These are phyloP conservation scores for Doris montereyensis DNA, from an alignment of 2,888 invertebrate species.

Conservation along the genomic window DNA sequence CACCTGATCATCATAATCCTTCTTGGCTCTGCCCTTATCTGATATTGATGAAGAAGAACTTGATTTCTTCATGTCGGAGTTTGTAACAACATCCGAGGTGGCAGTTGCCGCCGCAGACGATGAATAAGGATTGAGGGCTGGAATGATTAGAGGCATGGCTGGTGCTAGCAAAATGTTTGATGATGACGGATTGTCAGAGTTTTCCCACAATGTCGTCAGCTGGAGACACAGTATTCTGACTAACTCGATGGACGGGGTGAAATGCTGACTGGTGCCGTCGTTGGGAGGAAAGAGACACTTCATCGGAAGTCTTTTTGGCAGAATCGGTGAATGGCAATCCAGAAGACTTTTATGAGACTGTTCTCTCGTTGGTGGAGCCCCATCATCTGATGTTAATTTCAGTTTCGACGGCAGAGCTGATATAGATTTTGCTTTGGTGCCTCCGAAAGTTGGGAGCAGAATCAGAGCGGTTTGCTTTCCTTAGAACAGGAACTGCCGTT, in stretches of 20 bases:
- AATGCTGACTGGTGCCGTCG: slow-evolving; percentile 51
- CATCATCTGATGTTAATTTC: neutral
- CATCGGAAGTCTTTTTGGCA: no score
- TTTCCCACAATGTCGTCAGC: slow-evolving; percentile 68
- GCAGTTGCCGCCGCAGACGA: neutral
- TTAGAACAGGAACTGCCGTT: no score
- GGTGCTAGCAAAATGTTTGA: slow-evolving; percentile 60
- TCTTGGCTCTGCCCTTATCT: neutral
- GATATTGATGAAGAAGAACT: neutral
- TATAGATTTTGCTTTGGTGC: no score
- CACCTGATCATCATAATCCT: no score
- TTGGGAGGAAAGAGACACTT: slow-evolving; percentile 6
- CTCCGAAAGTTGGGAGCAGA: no score
- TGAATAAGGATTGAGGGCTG: slow-evolving; percentile 34
- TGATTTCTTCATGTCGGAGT: no score
- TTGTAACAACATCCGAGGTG: neutral
- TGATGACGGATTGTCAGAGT: slow-evolving; percentile 53
- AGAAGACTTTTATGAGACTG: no score
- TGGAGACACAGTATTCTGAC: slow-evolving; percentile 64
- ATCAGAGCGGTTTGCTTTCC: no score
- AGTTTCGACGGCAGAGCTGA: no score
- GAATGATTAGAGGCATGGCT: slow-evolving; percentile 50
- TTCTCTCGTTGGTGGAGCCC: neutral
- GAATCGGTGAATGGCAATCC: no score
- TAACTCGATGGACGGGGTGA: slow-evolving; percentile 50